A percentile compares a stretch with the other conserved stretches of the same genome.
Evolutionary conservation across 2,797 vertebrate genomes (phyloP).

Genomic region (Halcyon leucocephala): DNA sequence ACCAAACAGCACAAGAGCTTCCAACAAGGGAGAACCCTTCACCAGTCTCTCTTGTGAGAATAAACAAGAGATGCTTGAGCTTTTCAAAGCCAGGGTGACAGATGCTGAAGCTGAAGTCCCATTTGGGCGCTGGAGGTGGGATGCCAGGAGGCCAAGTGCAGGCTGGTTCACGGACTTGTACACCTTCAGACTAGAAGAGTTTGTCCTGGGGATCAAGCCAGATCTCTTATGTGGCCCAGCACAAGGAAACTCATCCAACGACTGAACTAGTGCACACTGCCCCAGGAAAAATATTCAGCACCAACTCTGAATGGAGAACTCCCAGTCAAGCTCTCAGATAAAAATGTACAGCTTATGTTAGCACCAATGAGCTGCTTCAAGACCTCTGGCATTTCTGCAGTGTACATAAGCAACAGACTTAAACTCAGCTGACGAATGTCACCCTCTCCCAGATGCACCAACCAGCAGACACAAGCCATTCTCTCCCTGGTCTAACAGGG

Average conservation of each 20-base stretch:
- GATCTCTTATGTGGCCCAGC: background rate
- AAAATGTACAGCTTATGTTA: background rate
- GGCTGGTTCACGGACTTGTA: background rate
- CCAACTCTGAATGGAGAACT: background rate
- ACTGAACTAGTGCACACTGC: background rate
- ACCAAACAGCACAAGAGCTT: background rate
- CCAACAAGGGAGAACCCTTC: background rate
- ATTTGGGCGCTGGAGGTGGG: background rate
- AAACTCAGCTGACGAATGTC: background rate
- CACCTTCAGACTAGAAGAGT: background rate
- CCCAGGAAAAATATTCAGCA: background rate
- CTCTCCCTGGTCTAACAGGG: background rate
- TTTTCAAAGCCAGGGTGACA: background rate
- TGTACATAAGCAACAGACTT: background rate
- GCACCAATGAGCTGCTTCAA: background rate
- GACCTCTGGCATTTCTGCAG: conserved; percentile 16
- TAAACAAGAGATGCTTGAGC: background rate
- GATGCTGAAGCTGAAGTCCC: background rate
- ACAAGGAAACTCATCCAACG: background rate
- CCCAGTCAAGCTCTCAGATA: background rate
- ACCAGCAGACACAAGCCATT: background rate
- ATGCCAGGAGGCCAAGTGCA: background rate
- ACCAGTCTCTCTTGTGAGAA: background rate
- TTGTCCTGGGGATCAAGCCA: background rate
- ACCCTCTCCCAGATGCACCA: background rate